Evolutionary conservation across 2,113 vertebrate genomes (phyloP).

Genomic region (Motacilla alba): DNA sequence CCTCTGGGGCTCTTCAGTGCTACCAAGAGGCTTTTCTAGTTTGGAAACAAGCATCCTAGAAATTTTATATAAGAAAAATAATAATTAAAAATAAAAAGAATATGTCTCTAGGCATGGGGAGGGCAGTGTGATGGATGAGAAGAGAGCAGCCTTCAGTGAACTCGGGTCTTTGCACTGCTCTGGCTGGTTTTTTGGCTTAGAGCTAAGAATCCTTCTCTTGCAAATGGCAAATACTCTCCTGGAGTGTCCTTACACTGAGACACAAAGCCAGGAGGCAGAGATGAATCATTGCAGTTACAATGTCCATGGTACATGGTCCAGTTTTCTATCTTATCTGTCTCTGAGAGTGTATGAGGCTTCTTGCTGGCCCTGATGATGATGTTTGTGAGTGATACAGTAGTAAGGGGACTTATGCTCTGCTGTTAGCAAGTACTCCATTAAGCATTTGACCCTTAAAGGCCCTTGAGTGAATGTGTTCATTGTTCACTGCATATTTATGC

Average conservation of each 20-base stretch:
- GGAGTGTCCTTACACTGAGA: background rate
- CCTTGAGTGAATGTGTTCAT: background rate
- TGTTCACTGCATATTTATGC: background rate
- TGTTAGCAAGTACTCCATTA: background rate
- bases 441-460: background rate
- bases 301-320: background rate
- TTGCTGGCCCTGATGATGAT: background rate
- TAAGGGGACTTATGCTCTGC: background rate
- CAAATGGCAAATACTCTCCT: background rate
- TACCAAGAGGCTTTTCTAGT: background rate
- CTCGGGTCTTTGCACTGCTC: background rate
- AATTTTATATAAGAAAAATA: background rate
- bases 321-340: background rate
- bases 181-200: background rate
- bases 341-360: accelerated
- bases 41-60: background rate
- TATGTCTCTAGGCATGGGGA: background rate
- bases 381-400: background rate
- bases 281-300: background rate
- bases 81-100: background rate
- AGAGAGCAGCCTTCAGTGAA: background rate
- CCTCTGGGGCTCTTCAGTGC: background rate
- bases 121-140: background rate
- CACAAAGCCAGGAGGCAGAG: background rate
- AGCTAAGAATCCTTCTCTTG: background rate